Base-by-base conservation (phyloP, 2,113 vertebrate species). In the Chitala chitala region DNA sequence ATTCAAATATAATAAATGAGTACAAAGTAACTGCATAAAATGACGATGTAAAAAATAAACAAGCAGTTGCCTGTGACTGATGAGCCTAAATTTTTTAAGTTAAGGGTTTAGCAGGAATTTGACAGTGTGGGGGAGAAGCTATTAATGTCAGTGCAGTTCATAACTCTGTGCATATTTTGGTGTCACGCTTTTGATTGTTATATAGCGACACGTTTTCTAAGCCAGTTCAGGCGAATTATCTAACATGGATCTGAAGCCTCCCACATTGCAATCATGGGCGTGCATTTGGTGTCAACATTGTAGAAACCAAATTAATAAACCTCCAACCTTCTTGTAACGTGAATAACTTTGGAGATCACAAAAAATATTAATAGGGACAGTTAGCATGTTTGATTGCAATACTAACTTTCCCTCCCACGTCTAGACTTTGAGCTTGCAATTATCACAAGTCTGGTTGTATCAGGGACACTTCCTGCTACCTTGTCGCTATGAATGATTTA, bases 401-500 rank as follows among this genome's bases (percentile, higher is more conserved):
- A 15, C 20, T 59, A 20, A 59, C 26, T 31, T 17, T 33, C 59
- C 40, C 4, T 42, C 38, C 42, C 22, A 38, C 5, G 29, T 13
- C 64, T 22, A 26, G 64, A n/a, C 26, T 42, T 66, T 17, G 24
- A 29, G 24, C 38, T 42, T 22, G 3, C 40, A 68, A 48, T 22
- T 42, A 46, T 48, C 42, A 48, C 40, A 46, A 68, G n/a, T 24
- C 26, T 46, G 42, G 42, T 46, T 68, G n/a, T 46, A 68, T 24
- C 42, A 15, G 26, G 15, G 64, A 68, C 22, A n/a, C 3, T 42
- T 26, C 20, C 33, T 24, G 22, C 10, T n/a, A 29, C 20, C 12
- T 20, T 51, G 48, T 20, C 20, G 12, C 64, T 46, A 46, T 68
- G 46, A 68, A 68, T 68, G 40, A 68, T n/a, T 68, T n/a, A 12